Conservation (phyloP, 2,113 vertebrate genomes). For the Junco hyemalis region DNA sequence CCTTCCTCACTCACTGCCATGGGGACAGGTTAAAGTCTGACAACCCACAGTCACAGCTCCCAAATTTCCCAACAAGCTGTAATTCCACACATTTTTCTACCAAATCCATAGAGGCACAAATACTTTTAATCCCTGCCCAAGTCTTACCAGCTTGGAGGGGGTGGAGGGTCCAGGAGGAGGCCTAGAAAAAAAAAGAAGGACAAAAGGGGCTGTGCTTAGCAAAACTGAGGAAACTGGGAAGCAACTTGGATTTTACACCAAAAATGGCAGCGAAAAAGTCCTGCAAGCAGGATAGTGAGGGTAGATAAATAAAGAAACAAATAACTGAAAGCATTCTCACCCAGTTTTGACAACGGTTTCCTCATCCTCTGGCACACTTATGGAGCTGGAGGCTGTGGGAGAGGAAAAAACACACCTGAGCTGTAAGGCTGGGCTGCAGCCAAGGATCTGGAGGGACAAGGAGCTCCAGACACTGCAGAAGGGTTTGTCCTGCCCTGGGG, state of each 20-base stretch:
- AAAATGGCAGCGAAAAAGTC: neutral
- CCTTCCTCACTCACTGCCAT: neutral
- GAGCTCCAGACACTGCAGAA: neutral
- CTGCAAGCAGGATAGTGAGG: neutral
- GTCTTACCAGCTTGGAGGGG: constrained; percentile 53
- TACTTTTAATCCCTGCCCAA: neutral
- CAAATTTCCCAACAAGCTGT: fast-evolving
- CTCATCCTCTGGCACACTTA: constrained; percentile 61
- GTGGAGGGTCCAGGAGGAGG: neutral
- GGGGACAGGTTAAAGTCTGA: neutral
- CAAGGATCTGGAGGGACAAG: fast-evolving
- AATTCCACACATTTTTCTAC: neutral
- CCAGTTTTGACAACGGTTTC: constrained; percentile 61
- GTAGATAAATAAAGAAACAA: neutral
- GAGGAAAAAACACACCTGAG: neutral
- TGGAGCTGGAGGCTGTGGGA: constrained; percentile 62
- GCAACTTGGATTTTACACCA: neutral
- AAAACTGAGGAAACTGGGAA: neutral
- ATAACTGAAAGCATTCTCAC: constrained; percentile 52
- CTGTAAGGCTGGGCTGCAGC: neutral
- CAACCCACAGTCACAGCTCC: neutral
- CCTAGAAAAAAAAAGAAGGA: neutral
- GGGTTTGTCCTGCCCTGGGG: neutral
- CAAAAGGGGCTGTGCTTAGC: neutral
- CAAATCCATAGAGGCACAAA: neutral